Evolutionary conservation across 2,888 invertebrate genomes (phyloP).

Genomic region (Priocnemis perturbator): DNA sequence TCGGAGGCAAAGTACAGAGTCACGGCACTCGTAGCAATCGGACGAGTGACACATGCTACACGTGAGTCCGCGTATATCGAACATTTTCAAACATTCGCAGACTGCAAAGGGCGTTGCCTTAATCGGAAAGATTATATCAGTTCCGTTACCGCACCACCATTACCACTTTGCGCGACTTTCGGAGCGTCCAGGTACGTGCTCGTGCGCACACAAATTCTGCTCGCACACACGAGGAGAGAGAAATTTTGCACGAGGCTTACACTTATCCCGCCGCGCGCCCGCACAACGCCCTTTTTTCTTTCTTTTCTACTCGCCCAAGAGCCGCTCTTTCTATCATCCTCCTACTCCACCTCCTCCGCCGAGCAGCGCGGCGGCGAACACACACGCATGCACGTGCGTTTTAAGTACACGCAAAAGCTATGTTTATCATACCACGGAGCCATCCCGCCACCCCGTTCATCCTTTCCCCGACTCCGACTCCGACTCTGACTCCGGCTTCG

Average conservation of each 20-base stretch:
- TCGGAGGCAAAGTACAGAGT: background rate
- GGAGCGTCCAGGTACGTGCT: no score
- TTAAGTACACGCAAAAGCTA: constrained; percentile 53
- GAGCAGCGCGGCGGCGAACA: no score
- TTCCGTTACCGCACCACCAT: no score
- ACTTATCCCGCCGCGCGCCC: constrained; percentile 29
- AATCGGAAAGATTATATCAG: no score
- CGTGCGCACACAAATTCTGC: no score
- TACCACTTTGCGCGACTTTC: no score
- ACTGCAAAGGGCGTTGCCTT: no score
- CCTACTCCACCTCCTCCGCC: constrained; percentile 11
- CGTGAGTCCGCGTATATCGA: no score
- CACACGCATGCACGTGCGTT: constrained; percentile 36
- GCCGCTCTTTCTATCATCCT: constrained; percentile 24
- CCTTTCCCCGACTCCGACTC: constrained; percentile 6
- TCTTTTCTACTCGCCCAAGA: constrained; percentile 21
- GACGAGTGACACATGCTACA: no score
- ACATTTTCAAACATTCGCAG: no score
- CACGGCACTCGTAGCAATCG: background rate
- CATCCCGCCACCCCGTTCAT: constrained; percentile 11
- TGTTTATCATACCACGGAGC: constrained; percentile 54
- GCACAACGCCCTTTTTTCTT: background rate
- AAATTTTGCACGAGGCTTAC: constrained; percentile 28
- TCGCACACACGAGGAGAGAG: constrained; percentile 9
- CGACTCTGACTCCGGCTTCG: background rate